These are phyloP conservation scores for Drosophila equinoxialis DNA, from an alignment of 1,140 invertebrate species.

Conservation along the genomic window DNA sequence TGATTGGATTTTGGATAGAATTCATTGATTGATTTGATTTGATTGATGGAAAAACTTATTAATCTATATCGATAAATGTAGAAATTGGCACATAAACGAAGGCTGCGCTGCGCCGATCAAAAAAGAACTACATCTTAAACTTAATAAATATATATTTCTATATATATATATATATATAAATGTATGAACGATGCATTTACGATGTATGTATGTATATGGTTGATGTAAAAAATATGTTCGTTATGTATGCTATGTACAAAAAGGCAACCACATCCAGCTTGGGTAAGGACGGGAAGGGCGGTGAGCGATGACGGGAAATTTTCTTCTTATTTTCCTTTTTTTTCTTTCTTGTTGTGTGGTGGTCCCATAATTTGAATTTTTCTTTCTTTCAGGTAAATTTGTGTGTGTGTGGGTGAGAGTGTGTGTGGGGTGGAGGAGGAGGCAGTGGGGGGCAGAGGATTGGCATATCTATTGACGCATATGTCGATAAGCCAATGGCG, in stretches of 20 bases:
- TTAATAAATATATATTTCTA: constrained; percentile 51
- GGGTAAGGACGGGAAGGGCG: constrained; percentile 12
- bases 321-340: neutral
- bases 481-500: constrained; percentile 46
- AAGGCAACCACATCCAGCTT: constrained; percentile 55
- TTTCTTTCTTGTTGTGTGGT: constrained; percentile 50
- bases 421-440: neutral
- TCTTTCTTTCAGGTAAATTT: constrained; percentile 65
- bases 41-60: constrained; percentile 36
- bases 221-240: constrained; percentile 43
- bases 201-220: constrained; percentile 26
- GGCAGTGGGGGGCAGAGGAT: constrained; percentile 44
- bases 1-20: constrained; percentile 36
- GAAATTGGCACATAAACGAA: constrained; percentile 78
- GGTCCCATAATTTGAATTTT: constrained; percentile 50
- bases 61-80: constrained; percentile 56
- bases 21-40: constrained; percentile 27
- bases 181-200: constrained; percentile 15
- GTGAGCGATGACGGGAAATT: constrained; percentile 14
- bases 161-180: constrained; percentile 45
- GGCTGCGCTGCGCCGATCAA: constrained; percentile 72
- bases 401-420: constrained; percentile 33
- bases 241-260: constrained; percentile 29
- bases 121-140: constrained; percentile 62
- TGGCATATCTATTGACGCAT: constrained; percentile 56